A percentile compares a stretch with the other conserved stretches of the same genome.
Conservation (phyloP, 2,797 vertebrate species). For the Pelobates cultripes region DNA sequence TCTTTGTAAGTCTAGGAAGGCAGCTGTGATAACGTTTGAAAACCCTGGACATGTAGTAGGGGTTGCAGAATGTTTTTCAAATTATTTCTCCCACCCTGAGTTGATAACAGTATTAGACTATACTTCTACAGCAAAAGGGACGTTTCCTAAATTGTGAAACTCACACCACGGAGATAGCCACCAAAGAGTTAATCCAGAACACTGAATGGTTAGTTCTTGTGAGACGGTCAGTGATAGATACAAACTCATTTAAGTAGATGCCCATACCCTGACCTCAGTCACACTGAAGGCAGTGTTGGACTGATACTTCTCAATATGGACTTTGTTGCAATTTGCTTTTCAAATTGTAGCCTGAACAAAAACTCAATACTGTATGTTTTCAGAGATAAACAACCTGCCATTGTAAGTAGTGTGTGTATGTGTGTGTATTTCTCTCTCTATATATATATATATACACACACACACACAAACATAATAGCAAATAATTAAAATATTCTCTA, state of each 20-base stretch:
- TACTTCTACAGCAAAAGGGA: neutral
- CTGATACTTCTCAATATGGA: constrained; percentile 66
- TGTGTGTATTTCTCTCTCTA: too few relatives aligned
- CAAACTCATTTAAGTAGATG: constrained; percentile 64
- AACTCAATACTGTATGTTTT: constrained; percentile 58
- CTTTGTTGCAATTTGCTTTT: constrained; percentile 58
- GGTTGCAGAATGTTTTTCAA: neutral
- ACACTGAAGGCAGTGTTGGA: constrained; percentile 61
- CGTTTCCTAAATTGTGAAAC: too few relatives aligned
- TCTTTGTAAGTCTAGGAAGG: constrained; percentile 21
- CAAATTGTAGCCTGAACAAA: neutral
- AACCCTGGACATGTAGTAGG: constrained; percentile 26
- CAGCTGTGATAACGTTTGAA: constrained; percentile 27
- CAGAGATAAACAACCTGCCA: constrained; percentile 62
- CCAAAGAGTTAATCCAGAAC: neutral
- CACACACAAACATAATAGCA: neutral
- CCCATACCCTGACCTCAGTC: constrained; percentile 59
- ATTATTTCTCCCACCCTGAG: constrained; percentile 14
- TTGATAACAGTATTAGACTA: neutral
- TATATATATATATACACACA: too few relatives aligned
- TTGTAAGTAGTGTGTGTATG: too few relatives aligned
- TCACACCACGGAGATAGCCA: neutral
- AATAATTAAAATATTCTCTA: constrained; percentile 66
- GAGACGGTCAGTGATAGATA: constrained; percentile 52
- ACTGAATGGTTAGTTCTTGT: neutral